Conservation (phyloP, 1,140 invertebrate species). For the Idris sp. region DNA sequence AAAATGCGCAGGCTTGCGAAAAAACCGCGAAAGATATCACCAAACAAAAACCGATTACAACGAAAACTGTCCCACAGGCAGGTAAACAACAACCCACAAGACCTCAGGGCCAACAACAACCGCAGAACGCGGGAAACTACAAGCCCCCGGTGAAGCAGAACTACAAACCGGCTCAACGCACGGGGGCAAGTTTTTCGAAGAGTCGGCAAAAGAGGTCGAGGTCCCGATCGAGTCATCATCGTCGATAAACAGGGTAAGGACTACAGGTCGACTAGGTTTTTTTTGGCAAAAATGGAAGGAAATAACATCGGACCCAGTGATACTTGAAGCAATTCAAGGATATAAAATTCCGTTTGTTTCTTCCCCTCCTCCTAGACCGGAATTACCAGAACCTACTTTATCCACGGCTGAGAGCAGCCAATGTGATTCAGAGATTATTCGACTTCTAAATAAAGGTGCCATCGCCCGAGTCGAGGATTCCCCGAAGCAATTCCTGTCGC, state of each 20-base stretch:
- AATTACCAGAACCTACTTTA: not conserved
- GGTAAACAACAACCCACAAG: not conserved
- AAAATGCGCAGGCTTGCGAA: too few relatives aligned
- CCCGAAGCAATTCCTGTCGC: slow-evolving; percentile 51
- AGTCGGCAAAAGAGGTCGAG: slow-evolving; percentile 1
- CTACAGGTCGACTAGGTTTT: not conserved
- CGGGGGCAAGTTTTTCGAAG: not conserved
- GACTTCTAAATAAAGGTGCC: slow-evolving; percentile 9
- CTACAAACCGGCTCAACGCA: not conserved
- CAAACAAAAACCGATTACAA: not conserved
- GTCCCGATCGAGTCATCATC: not conserved
- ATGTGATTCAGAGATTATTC: slow-evolving; percentile 5
- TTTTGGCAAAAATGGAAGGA: slow-evolving; percentile 2
- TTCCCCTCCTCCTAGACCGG: not conserved
- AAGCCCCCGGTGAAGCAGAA: slow-evolving; percentile 3
- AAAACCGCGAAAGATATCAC: too few relatives aligned
- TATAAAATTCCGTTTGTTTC: slow-evolving; percentile 11
- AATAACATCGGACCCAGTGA: not conserved
- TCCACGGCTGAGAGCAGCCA: not conserved
- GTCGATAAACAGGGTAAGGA: not conserved
- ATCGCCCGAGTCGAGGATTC: slow-evolving; percentile 7
- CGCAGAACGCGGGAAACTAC: slow-evolving; percentile 2
- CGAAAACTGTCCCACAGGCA: not conserved
- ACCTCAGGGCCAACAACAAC: not conserved
- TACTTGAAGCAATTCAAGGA: slow-evolving; percentile 1